Evolutionary conservation across 2,113 vertebrate genomes (phyloP).

Genomic region (Poeciliopsis turrubarensis): DNA sequence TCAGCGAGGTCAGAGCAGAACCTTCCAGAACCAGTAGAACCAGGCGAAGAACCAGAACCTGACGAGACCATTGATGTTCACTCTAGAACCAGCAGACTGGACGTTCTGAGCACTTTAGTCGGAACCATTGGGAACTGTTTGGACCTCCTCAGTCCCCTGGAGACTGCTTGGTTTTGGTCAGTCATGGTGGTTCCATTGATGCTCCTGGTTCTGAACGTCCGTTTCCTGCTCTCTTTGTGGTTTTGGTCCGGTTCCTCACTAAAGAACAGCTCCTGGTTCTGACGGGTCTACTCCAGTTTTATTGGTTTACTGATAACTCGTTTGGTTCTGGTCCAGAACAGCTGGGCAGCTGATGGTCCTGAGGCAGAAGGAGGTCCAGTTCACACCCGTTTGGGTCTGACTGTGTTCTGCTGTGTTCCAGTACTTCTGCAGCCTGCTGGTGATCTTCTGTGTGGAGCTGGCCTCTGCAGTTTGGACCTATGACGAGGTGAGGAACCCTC

Average conservation of each 20-base stretch:
- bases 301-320: not conserved
- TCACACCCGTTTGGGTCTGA: not conserved
- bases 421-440: slow-evolving; percentile 95
- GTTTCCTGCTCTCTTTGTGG: not conserved
- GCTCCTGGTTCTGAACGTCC: too few relatives aligned
- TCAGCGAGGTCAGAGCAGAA: not conserved
- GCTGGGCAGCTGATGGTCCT: not conserved
- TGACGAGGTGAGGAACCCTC: slow-evolving; percentile 80
- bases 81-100: not conserved
- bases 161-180: too few relatives aligned
- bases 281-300: too few relatives aligned
- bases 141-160: too few relatives aligned
- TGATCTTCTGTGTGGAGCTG: slow-evolving; percentile 96
- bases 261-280: too few relatives aligned
- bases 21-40: not conserved
- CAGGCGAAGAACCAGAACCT: not conserved
- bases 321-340: not conserved
- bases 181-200: too few relatives aligned
- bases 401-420: slow-evolving; percentile 59
- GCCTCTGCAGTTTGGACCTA: slow-evolving; percentile 97
- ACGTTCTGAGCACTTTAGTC: too few relatives aligned
- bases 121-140: too few relatives aligned
- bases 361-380: not conserved
- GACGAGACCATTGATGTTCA: not conserved
- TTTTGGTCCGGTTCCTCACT: not conserved